phyloP scores from a whole-genome alignment of 1,140 invertebrate genomes.

The Caenorhabditis tropicalis region DNA sequence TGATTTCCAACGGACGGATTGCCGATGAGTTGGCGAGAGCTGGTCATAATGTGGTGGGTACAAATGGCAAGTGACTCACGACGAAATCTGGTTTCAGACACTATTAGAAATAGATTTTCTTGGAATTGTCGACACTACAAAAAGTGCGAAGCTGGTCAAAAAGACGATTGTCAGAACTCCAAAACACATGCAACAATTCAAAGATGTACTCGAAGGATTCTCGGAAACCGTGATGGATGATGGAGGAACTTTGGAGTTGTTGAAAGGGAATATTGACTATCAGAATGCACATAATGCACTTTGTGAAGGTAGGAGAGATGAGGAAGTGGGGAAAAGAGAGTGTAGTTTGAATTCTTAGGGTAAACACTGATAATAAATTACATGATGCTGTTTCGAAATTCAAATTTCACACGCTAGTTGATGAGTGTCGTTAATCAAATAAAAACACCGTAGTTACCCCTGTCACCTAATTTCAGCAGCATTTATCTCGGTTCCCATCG shows the following conservation, averaged over 20 bases:
- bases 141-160: not conserved
- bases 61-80: not conserved
- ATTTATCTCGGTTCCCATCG: too few relatives aligned
- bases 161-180: not conserved
- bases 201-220: not conserved
- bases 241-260: not conserved
- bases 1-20: not conserved
- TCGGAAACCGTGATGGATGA: not conserved
- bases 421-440: too few relatives aligned
- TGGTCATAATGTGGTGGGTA: not conserved
- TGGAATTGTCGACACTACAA: not conserved
- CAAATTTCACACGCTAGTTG: too few relatives aligned
- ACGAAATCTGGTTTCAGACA: not conserved
- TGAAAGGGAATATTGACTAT: not conserved
- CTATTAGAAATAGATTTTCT: not conserved
- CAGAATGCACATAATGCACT: not conserved
- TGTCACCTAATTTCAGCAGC: too few relatives aligned
- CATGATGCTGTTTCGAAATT: too few relatives aligned
- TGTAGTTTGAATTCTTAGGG: not conserved
- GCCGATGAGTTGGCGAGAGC: not conserved
- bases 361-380: not conserved
- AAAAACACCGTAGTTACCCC: too few relatives aligned
- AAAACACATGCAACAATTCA: not conserved
- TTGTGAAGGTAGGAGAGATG: not conserved
- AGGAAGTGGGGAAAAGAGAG: not conserved